Evolutionary conservation across 2,113 vertebrate genomes (phyloP).

Genomic region (Toxotes chatareus): DNA sequence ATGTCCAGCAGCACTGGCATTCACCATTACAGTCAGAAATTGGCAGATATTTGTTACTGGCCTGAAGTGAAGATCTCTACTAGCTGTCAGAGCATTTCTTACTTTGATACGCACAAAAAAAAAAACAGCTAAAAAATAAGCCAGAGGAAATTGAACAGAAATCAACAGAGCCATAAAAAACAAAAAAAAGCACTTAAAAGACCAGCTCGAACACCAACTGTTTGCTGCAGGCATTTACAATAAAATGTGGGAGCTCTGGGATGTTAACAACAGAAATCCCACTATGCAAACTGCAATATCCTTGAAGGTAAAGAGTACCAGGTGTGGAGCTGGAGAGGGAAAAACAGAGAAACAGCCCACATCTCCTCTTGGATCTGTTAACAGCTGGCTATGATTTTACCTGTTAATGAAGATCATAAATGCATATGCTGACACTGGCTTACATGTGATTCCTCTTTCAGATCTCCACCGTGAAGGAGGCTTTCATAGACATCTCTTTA

Average conservation of each 20-base stretch:
- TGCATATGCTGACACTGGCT: background rate
- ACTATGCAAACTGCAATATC: conserved; percentile 48
- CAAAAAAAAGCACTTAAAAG: conserved; percentile 50
- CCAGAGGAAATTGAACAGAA: background rate
- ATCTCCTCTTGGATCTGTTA: background rate
- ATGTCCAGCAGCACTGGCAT: conserved; percentile 6
- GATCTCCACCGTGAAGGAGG: conserved; percentile 96
- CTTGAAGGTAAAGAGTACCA: conserved; percentile 54
- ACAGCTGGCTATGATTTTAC: background rate
- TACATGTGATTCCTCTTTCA: conserved; percentile 75
- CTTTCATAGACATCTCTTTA: conserved; percentile 98
- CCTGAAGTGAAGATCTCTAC: conserved; percentile 12
- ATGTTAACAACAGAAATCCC: conserved; percentile 44
- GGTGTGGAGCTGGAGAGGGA: conserved; percentile 45
- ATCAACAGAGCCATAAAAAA: background rate
- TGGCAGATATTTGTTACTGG: conserved; percentile 6
- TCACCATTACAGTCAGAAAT: background rate
- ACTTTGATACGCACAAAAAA: background rate
- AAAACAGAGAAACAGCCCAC: conserved; percentile 10
- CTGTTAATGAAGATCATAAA: background rate
- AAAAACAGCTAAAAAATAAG: conserved; percentile 1
- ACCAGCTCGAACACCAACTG: conserved; percentile 63
- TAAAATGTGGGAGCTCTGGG: conserved; percentile 16
- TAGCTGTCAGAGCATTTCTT: conserved; percentile 22
- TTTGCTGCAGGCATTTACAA: conserved; percentile 44